A percentile compares a stretch with the other conserved stretches of the same genome.
Evolutionary conservation across 2,797 vertebrate species (phyloP).

Genomic region (Sebastes taczanowskii): DNA sequence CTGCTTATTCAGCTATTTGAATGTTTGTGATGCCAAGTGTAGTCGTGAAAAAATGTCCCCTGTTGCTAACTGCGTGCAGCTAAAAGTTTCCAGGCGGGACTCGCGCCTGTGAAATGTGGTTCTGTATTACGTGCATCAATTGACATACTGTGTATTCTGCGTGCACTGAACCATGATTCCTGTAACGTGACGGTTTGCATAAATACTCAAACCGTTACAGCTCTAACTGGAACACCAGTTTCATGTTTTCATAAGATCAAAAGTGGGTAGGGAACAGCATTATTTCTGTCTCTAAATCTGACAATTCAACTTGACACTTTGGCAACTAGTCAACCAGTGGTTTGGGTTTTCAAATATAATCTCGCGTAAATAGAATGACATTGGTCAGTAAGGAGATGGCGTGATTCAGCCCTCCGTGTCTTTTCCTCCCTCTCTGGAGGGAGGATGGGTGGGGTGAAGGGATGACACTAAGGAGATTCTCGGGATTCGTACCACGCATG

Average conservation of each 20-base stretch:
- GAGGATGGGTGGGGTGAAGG: slow-evolving; percentile 25
- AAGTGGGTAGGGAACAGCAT: neutral
- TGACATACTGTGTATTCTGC: too few species aligned
- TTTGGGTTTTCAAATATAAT: neutral
- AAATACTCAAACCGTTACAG: neutral
- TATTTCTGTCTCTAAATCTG: neutral
- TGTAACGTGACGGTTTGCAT: neutral
- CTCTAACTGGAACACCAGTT: neutral
- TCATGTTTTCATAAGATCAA: neutral
- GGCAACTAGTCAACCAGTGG: neutral
- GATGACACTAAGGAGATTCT: slow-evolving; percentile 58
- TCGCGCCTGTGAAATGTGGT: too few species aligned
- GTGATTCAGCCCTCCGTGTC: neutral
- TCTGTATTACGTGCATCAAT: too few species aligned
- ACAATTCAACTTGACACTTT: neutral
- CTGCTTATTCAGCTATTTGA: neutral
- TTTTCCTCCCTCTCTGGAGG: slow-evolving; percentile 1
- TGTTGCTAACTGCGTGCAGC: too few species aligned
- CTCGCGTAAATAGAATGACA: neutral
- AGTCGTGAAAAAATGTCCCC: neutral
- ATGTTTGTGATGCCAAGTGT: neutral
- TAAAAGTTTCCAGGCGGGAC: too few species aligned
- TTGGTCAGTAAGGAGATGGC: neutral
- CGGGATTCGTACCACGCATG: slow-evolving; percentile 56
- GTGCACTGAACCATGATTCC: neutral